Conservation (phyloP, 2,888 invertebrate species). For the Megalurothrips usitatus region DNA sequence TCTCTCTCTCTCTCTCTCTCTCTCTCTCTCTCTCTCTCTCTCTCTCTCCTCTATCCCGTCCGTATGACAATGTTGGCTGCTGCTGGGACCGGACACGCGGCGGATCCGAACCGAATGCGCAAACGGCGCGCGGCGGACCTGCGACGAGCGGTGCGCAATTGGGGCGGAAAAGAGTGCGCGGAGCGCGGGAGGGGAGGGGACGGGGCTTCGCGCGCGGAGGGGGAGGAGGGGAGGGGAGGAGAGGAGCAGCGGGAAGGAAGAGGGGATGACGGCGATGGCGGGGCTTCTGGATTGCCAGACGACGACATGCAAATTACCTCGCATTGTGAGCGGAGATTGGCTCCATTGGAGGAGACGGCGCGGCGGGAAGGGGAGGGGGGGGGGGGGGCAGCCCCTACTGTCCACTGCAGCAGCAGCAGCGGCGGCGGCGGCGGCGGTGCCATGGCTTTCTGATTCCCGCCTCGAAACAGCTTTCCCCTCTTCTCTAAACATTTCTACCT, state of each 20-base stretch:
- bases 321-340: conserved; percentile 21
- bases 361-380: not conserved
- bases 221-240: not conserved
- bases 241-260: not conserved
- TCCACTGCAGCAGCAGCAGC: too few species aligned
- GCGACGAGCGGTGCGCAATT: too few species aligned
- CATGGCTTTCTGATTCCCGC: too few species aligned
- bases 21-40: not conserved
- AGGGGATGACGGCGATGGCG: too few species aligned
- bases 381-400: too few species aligned
- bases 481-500: too few species aligned
- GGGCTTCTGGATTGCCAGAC: too few species aligned
- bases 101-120: not conserved
- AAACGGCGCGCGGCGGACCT: not conserved
- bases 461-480: too few species aligned
- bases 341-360: not conserved
- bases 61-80: not conserved
- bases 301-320: conserved; percentile 21
- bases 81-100: not conserved
- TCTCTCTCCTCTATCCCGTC: not conserved
- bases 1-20: not conserved
- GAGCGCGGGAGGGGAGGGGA: too few species aligned
- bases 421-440: too few species aligned
- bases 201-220: not conserved
- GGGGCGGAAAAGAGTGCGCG: too few species aligned